Percentiles rank a stretch among this genome's conserved stretches.
phyloP scores from a whole-genome alignment of 2,797 vertebrate species.

The Danionella dracula region DNA sequence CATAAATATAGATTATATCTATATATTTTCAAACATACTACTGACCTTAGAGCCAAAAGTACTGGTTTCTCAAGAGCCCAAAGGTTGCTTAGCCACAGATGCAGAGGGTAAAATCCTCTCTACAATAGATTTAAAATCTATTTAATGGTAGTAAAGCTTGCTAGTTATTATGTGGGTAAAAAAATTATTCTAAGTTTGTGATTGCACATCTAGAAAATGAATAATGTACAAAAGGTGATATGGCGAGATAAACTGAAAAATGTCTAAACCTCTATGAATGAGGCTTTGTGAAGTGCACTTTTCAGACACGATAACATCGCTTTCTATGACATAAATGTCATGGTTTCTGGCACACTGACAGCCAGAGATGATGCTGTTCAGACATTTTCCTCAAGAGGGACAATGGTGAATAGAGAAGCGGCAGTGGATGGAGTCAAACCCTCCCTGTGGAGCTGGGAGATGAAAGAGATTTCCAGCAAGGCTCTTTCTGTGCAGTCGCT shows the following conservation, averaged over 20 bases:
- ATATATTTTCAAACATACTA: too few species aligned
- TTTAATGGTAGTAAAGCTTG: too few species aligned
- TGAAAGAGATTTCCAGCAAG: slow-evolving; percentile 26
- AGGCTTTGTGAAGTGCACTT: neutral
- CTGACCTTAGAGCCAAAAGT: too few species aligned
- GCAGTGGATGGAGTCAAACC: neutral
- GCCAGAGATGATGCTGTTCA: slow-evolving; percentile 22
- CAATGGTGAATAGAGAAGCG: neutral
- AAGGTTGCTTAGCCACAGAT: too few species aligned
- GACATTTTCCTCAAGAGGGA: neutral
- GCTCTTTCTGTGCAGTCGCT: slow-evolving; percentile 20
- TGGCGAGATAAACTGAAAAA: neutral
- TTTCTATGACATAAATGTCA: slow-evolving; percentile 30
- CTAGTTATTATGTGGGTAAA: too few species aligned
- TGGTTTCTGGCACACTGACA: slow-evolving; percentile 4
- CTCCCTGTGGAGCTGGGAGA: slow-evolving; percentile 15
- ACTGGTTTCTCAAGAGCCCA: too few species aligned
- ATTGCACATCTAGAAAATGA: too few species aligned
- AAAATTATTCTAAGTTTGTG: too few species aligned
- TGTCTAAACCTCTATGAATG: neutral
- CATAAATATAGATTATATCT: too few species aligned
- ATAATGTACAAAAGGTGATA: too few species aligned
- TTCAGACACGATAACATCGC: slow-evolving; percentile 21
- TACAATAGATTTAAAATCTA: too few species aligned
- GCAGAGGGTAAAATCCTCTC: too few species aligned